Percentiles rank a stretch among this genome's conserved stretches.
phyloP scores from a whole-genome alignment of 1,140 invertebrate species.

The Drosophila baimaii region DNA sequence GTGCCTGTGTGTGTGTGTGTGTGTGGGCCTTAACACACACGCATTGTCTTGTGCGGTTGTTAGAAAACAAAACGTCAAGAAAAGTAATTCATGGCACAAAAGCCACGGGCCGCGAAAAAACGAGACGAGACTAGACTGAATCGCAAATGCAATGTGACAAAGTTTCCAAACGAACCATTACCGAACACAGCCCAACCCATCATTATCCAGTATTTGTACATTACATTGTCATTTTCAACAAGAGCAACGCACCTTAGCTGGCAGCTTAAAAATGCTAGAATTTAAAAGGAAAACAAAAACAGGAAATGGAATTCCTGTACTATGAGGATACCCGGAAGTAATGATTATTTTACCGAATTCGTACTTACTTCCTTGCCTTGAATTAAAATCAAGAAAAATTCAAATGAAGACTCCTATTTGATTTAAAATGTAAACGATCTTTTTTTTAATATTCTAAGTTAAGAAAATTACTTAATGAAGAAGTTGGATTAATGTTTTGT shows the following conservation, averaged over 20 bases:
- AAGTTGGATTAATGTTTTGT: too few species aligned
- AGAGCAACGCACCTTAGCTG: neutral
- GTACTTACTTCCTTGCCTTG: too few species aligned
- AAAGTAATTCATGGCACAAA: constrained; percentile 78
- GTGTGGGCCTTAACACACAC: neutral
- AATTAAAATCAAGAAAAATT: neutral
- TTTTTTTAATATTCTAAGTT: too few species aligned
- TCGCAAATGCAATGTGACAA: constrained; percentile 33
- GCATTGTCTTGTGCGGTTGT: constrained; percentile 75
- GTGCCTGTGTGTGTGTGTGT: constrained; percentile 1
- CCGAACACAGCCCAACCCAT: neutral
- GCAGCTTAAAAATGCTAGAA: constrained; percentile 6
- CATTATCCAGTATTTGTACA: constrained; percentile 3
- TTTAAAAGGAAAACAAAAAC: neutral
- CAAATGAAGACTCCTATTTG: too few species aligned
- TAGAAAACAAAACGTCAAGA: constrained; percentile 78
- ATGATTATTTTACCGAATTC: too few species aligned
- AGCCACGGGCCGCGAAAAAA: constrained; percentile 32
- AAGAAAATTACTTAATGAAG: too few species aligned
- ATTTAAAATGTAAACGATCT: too few species aligned
- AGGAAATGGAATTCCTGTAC: neutral
- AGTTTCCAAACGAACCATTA: constrained; percentile 6
- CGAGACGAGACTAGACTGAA: constrained; percentile 46
- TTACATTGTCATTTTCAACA: constrained; percentile 1
- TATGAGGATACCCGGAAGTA: neutral